These are phyloP conservation scores for mouse (Mus musculus) DNA, from an alignment of 2,113 vertebrate species.

Conservation along the genomic window DNA sequence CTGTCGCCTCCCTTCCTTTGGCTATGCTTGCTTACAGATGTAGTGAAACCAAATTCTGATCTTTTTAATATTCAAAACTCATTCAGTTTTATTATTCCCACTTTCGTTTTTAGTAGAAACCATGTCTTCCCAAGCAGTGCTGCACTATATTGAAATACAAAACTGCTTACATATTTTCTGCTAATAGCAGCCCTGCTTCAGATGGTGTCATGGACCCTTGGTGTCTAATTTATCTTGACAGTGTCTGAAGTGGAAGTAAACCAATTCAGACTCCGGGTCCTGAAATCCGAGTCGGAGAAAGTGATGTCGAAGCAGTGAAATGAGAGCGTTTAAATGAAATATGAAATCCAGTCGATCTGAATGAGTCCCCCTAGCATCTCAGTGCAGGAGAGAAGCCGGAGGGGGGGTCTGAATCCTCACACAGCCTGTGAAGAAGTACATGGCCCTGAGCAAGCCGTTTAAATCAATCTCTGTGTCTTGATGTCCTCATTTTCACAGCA, in stretches of 20 bases:
- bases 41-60: slow-evolving; percentile 51
- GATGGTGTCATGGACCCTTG: slow-evolving; percentile 24
- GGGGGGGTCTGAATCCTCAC: slow-evolving; percentile 52
- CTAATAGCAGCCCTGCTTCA: slow-evolving; percentile 58
- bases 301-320: slow-evolving; percentile 56
- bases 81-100: slow-evolving; percentile 43
- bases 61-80: slow-evolving; percentile 56
- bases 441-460: slow-evolving; percentile 54
- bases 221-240: slow-evolving; percentile 78
- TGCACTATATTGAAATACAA: slow-evolving; percentile 50
- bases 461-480: slow-evolving; percentile 53
- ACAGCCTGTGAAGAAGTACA: slow-evolving; percentile 12
- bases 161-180: slow-evolving; percentile 68
- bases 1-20: slow-evolving; percentile 56
- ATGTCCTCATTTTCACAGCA: slow-evolving; percentile 46
- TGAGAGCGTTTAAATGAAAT: slow-evolving; percentile 76
- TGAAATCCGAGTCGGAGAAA: slow-evolving; percentile 62
- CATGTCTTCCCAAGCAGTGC: not conserved
- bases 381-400: not conserved
- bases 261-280: slow-evolving; percentile 67
- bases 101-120: slow-evolving; percentile 66
- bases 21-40: slow-evolving; percentile 1
- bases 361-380: slow-evolving; percentile 63
- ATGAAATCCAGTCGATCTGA: slow-evolving; percentile 66
- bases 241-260: slow-evolving; percentile 68